Base-by-base conservation (phyloP, 2,888 invertebrate genomes). In the Seira ritae region DNA sequence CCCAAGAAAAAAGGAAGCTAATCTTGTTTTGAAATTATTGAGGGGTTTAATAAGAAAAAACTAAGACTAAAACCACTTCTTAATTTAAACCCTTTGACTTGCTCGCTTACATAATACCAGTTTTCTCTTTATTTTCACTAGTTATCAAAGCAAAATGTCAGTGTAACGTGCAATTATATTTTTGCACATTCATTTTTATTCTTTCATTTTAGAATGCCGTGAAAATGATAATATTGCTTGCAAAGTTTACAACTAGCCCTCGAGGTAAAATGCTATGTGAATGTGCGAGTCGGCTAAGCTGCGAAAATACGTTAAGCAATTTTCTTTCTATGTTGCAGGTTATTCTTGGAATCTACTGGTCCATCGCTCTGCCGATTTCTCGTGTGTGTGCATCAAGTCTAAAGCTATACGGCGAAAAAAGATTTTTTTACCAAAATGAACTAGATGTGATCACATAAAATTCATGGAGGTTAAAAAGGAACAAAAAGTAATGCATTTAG, bases 311-410 rank as follows among this genome's bases (percentile, higher is more conserved):
- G 12, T 42, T 8, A 42, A 42, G 42, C 12, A 42, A 42, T 42
- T 42, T 42, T 12, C 42, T 42, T 3, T 70, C 46, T 79, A 79
- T 79, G 79, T 79, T 79, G 79, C 79, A 79, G 79, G 79, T 79
- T 79, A 22, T 79, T 79, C 79, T 65, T 71, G 79, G 79, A 79
- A 76, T 76, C 67, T 67, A 74, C 74, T 22, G 50, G 74, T 74
- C 66, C 46, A 46, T 46, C 22, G n/a, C 66, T 66, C 46, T 46
- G 31, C 50, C 24, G 24, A 24, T 70, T 71, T 71, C 8, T 55
- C n/a, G n/a, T n/a, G n/a, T n/a, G n/a, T n/a, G n/a, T n/a, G n/a
- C n/a, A n/a, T n/a, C n/a, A n/a, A n/a, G n/a, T n/a, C n/a, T n/a
- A n/a, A n/a, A n/a, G n/a, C n/a, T n/a, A n/a, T n/a, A n/a, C n/a